Base-by-base conservation (phyloP, 2,888 invertebrate genomes). In the Orchesella flavescens region DNA sequence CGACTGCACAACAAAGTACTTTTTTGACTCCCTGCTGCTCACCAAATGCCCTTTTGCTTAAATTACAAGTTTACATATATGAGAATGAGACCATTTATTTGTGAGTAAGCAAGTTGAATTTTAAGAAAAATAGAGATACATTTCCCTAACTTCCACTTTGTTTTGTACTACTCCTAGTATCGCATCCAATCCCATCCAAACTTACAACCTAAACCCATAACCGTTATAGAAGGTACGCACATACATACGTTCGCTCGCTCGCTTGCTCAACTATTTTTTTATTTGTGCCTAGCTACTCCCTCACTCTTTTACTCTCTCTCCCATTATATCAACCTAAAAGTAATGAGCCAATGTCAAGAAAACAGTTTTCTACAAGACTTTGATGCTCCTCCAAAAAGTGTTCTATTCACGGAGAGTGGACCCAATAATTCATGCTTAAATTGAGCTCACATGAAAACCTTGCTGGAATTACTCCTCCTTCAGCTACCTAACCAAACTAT, bases 341-440 rank as follows among this genome's bases (percentile, higher is more conserved):
- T 68, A 68, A 68, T 68, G 68, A 68, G 49, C 68, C 49, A 68
- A 68, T 68, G 68, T 68, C 68, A 68, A 68, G 71, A 71, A 55
- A 71, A 55, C 71, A 55, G 71, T 71, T 71, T 71, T 46, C 55
- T 71, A n/a, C 23, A n/a, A 71, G 57, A 57, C 71, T 71, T 71
- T 71, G 57, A 71, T 71, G 71, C 53, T 55, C 53, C 15, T 71
- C 46, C 46, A 19, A 12, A 59, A 12, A 23, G 21, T 66, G 21
- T 19, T 44, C 65, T 7, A 1, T 23, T 21, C 69, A 49, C 12
- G 13, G 46, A 57, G 46, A 57, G 44, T 12, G 46, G 59, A 68
- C 44, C 79, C 79, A 79, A 84, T 81, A 84, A 81, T 71, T 84
- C 77, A 84, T 81, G 77, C 84, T 83, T 83, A 83, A 78, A 78